Evolutionary conservation across 37 sponge, comb jelly and placozoan species (phyloP), one percentile per base, ranked within the genome.

Genomic region (Sycon ciliatum): DNA sequence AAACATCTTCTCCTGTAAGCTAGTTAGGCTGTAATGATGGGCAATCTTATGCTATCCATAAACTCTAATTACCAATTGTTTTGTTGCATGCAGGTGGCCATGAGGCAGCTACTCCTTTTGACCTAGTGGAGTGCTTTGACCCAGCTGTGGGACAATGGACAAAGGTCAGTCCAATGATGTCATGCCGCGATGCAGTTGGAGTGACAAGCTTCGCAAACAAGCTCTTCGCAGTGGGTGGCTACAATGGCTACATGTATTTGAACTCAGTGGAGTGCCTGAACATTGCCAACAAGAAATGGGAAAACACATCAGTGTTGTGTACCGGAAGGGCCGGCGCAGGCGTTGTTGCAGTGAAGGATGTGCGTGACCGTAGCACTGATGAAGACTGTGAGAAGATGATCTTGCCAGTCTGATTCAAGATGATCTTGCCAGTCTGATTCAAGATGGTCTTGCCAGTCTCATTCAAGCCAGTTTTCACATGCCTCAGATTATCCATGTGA

Each of bases 141-240:
- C 82, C 86, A 6, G 35, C 35, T 3, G 78, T 75, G 3, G 77
- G 77, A 26, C 79, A 74, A 40, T 86, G 86, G 86, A 71, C 63
- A 0, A 32, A 69, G 20, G 63, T 77, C 33, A 77, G 57, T 30
- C 56, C 79, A 0, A 82, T 86, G 72, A 36, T 23, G 29, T 72
- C 62, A 68, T 56, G 66, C 2, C 77, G 86, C 32, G 82, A 86
- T 76, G 85, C 86, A 24, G 85, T 85, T 0, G 85, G 80, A 31
- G 80, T 80, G 28, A 80, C 76, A 16, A 53, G 73, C 6, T 80
- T 81, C 39, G 83, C 83, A 20, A 77, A 80, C 64, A 79, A 70
- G 74, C 49, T 89, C 2, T 89, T 80, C 38, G 83, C 81, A 1
- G 69, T 89, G n/a, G 90, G 90, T 0, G 90, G 90, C 0, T 89